A percentile compares a stretch with the other conserved stretches of the same genome.
These are phyloP conservation scores for Asobara japonica DNA, from an alignment of 1,140 invertebrate species.

Conservation along the genomic window DNA sequence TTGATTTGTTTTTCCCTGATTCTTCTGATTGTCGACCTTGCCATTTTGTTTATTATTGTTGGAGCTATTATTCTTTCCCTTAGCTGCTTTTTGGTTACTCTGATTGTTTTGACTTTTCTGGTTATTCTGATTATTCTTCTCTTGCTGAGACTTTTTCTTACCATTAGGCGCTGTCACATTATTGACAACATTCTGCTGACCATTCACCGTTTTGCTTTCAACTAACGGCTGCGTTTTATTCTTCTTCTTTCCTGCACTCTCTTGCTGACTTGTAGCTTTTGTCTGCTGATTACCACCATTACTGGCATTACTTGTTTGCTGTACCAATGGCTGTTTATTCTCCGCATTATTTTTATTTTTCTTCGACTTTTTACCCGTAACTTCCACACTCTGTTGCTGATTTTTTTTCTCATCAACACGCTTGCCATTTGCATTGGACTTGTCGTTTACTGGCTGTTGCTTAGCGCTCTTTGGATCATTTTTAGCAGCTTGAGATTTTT, in stretches of 20 bases:
- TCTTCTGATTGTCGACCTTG: conserved; percentile 35
- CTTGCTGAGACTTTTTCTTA: conserved; percentile 47
- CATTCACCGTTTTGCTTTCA: conserved; percentile 38
- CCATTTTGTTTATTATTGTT: conserved; percentile 37
- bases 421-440: conserved; percentile 44
- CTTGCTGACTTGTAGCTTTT: conserved; percentile 38
- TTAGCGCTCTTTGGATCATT: conserved; percentile 27
- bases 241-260: conserved; percentile 42
- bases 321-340: conserved; percentile 58
- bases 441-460: conserved; percentile 45
- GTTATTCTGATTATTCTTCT: conserved; percentile 25
- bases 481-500: conserved; percentile 30
- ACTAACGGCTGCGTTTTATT: conserved; percentile 44
- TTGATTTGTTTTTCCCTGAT: conserved; percentile 20
- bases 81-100: conserved; percentile 40
- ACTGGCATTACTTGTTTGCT: conserved; percentile 34
- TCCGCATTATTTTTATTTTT: conserved; percentile 60
- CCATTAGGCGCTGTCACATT: conserved; percentile 33
- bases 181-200: conserved; percentile 40
- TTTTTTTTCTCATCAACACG: conserved; percentile 45
- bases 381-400: conserved; percentile 34
- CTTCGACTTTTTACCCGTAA: conserved; percentile 52
- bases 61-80: conserved; percentile 43
- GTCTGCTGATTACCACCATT: conserved; percentile 38
- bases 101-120: conserved; percentile 43